Percentiles rank a stretch among this genome's conserved stretches.
phyloP scores from a whole-genome alignment of 2,888 invertebrate species.

The Apamea epomidion region DNA sequence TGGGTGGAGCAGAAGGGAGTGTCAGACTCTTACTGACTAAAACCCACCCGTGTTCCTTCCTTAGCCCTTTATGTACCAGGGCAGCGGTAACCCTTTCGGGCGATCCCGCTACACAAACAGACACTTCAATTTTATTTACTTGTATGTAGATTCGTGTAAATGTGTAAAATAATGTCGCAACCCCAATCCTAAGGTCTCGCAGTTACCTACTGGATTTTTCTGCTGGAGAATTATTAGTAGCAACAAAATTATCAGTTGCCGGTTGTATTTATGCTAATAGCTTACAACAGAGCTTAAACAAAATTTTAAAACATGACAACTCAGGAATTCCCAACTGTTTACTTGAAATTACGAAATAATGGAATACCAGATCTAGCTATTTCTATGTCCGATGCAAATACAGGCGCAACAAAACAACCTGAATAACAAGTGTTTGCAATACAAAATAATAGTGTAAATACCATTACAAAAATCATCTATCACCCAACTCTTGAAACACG shows the following conservation, averaged over 20 bases:
- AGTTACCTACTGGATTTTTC: neutral
- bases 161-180: neutral
- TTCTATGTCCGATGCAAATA: neutral
- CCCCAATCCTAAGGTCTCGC: neutral
- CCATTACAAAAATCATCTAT: conserved; percentile 74
- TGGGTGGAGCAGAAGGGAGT: too few relatives aligned
- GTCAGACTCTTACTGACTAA: too few relatives aligned
- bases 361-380: conserved; percentile 4
- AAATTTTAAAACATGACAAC: conserved; percentile 7
- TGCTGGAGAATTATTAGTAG: neutral
- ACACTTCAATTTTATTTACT: neutral
- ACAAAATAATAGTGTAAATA: conserved; percentile 63
- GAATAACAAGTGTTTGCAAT: conserved; percentile 52
- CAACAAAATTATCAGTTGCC: neutral
- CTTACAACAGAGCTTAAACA: neutral
- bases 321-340: conserved; percentile 3
- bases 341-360: conserved; percentile 15
- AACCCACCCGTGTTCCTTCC: too few relatives aligned
- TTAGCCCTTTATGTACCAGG: too few relatives aligned
- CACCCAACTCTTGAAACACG: conserved; percentile 64
- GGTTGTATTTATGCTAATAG: neutral
- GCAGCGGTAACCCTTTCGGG: too few relatives aligned
- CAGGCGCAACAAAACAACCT: conserved; percentile 23
- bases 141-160: neutral
- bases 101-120: too few relatives aligned